Evolutionary conservation across 2,113 vertebrate genomes (phyloP).

Genomic region (Strix uralensis): DNA sequence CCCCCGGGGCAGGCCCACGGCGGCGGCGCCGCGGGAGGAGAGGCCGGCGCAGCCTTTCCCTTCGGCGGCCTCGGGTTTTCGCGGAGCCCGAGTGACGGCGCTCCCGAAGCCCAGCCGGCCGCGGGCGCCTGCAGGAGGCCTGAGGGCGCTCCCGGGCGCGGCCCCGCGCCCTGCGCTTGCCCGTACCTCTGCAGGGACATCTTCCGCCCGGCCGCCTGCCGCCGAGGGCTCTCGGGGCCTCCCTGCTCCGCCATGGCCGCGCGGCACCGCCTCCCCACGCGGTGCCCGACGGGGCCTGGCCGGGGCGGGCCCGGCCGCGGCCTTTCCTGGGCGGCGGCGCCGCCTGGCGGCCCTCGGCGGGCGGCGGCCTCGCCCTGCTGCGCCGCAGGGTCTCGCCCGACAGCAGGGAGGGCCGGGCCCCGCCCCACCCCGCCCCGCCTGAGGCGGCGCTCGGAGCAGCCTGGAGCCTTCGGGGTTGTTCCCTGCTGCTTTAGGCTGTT

Average conservation of each 20-base stretch:
- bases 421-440: too few relatives aligned
- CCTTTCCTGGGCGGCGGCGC: not conserved
- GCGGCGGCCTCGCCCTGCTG: too few relatives aligned
- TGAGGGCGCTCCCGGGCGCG: not conserved
- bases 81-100: not conserved
- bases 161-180: not conserved
- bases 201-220: not conserved
- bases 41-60: not conserved
- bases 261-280: not conserved
- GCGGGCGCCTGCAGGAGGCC: too few relatives aligned
- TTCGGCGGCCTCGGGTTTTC: not conserved
- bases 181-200: not conserved
- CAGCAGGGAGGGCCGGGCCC: too few relatives aligned
- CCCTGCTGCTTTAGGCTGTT: accelerated
- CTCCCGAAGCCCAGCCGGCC: not conserved
- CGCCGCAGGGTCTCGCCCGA: too few relatives aligned
- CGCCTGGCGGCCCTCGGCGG: not conserved
- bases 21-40: not conserved
- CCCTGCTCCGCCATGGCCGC: not conserved
- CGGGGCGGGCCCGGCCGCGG: not conserved
- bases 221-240: accelerated
- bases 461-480: too few relatives aligned
- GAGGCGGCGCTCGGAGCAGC: accelerated
- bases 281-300: not conserved
- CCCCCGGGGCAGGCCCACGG: not conserved